Evolutionary conservation across 92 coral and sea anemone species (phyloP).

Genomic region (Pocillopora grandis): DNA sequence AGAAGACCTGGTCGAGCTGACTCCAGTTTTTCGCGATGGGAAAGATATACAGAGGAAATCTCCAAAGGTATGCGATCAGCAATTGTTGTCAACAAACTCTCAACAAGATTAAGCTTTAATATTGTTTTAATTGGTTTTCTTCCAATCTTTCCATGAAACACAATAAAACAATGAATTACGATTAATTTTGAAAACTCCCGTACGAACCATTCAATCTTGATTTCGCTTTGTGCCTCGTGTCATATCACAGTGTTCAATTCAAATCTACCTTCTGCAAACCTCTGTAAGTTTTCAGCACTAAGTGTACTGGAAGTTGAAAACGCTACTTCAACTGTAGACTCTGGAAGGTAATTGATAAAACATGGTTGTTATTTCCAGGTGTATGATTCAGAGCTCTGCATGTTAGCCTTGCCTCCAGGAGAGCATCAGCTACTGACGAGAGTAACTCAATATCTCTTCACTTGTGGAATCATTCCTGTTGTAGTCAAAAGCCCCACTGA

Average conservation of each 20-base stretch:
- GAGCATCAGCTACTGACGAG: constrained; percentile 40
- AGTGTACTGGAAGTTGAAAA: constrained; percentile 21
- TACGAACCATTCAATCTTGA: no score
- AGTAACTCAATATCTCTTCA: constrained; percentile 48
- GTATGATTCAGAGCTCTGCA: constrained; percentile 40
- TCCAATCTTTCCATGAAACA: no score
- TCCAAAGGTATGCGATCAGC: constrained; percentile 9
- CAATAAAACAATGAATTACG: no score
- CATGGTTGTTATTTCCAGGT: constrained; percentile 6
- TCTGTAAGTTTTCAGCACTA: background rate
- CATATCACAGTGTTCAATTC: no score
- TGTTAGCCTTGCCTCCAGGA: constrained; percentile 44
- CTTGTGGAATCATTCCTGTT: constrained; percentile 57
- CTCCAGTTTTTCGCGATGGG: constrained; percentile 40
- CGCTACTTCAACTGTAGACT: background rate
- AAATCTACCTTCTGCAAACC: no score
- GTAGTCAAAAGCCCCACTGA: constrained; percentile 68
- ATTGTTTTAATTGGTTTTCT: background rate
- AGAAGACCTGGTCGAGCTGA: constrained; percentile 25
- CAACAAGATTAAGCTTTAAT: no score
- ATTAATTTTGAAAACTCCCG: no score
- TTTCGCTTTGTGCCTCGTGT: no score
- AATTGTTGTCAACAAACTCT: no score
- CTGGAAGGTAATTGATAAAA: background rate
- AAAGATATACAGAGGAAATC: constrained; percentile 6